Evolutionary conservation across 2,888 invertebrate genomes (phyloP).

Genomic region (Athrips mouffetella): DNA sequence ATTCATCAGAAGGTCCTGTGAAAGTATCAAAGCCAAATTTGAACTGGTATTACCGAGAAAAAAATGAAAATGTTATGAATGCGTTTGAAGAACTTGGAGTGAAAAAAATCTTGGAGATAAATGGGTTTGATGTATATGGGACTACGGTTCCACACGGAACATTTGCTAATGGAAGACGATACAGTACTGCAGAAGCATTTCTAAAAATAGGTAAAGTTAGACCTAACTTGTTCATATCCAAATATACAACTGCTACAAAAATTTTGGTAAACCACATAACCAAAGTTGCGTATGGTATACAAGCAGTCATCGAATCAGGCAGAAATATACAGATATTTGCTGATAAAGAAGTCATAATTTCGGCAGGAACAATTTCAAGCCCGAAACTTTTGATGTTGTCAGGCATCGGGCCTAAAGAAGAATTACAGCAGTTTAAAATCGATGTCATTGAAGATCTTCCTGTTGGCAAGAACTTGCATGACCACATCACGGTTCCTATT

Average conservation of each 20-base stretch:
- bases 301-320: constrained; percentile 37
- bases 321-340: constrained; percentile 42
- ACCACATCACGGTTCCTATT: constrained; percentile 46
- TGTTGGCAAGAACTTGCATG: constrained; percentile 61
- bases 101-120: constrained; percentile 34
- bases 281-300: constrained; percentile 47
- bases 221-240: constrained; percentile 51
- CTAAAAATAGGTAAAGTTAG: constrained; percentile 40
- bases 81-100: constrained; percentile 39
- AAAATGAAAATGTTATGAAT: constrained; percentile 30
- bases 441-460: constrained; percentile 49
- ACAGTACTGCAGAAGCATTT: constrained; percentile 61
- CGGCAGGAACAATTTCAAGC: constrained; percentile 56
- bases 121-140: constrained; percentile 35
- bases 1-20: constrained; percentile 38
- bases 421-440: constrained; percentile 44
- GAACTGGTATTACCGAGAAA: constrained; percentile 30
- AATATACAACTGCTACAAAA: constrained; percentile 48
- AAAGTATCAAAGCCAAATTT: constrained; percentile 33
- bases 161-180: constrained; percentile 50
- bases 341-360: constrained; percentile 53
- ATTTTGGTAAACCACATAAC: constrained; percentile 45
- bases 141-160: constrained; percentile 37
- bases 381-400: constrained; percentile 63
- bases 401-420: constrained; percentile 53